Evolutionary conservation across 1,140 invertebrate species (phyloP).

Genomic region (Eurytemora carolleeae): DNA sequence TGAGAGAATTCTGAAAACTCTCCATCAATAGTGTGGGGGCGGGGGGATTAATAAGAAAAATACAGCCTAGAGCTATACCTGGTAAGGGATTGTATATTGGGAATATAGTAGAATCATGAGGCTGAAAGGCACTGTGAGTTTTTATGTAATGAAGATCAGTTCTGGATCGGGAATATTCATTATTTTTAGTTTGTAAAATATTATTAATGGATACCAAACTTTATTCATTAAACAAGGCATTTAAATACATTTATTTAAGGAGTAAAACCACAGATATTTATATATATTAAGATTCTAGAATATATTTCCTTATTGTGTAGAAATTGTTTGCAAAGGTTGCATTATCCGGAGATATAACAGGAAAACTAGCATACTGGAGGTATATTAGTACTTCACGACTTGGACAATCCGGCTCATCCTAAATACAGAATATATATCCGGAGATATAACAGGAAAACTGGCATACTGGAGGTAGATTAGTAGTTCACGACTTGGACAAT

Average conservation of each 20-base stretch:
- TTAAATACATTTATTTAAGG: too few species aligned
- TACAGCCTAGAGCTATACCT: too few species aligned
- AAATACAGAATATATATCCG: conserved; percentile 35
- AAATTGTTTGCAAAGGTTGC: conserved; percentile 46
- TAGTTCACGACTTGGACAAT: conserved; percentile 28
- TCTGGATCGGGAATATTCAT: conserved; percentile 17
- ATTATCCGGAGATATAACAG: conserved; percentile 51
- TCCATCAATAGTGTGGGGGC: too few species aligned
- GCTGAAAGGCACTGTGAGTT: neutral
- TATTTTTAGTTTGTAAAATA: too few species aligned
- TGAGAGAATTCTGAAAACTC: too few species aligned
- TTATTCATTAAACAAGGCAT: too few species aligned
- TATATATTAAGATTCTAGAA: too few species aligned
- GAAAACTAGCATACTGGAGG: conserved; percentile 45
- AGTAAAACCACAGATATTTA: too few species aligned
- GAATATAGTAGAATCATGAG: neutral
- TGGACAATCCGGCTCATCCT: conserved; percentile 28
- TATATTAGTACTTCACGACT: conserved; percentile 30
- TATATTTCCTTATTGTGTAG: too few species aligned
- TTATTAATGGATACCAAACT: too few species aligned
- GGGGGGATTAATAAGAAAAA: too few species aligned
- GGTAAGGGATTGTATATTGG: neutral
- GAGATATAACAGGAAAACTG: conserved; percentile 50
- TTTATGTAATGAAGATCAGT: neutral
- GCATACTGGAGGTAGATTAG: conserved; percentile 39